Evolutionary conservation across 2,888 invertebrate genomes (phyloP), one percentile per base, ranked within the genome.

Genomic region (Cosmopolites sordidus): DNA sequence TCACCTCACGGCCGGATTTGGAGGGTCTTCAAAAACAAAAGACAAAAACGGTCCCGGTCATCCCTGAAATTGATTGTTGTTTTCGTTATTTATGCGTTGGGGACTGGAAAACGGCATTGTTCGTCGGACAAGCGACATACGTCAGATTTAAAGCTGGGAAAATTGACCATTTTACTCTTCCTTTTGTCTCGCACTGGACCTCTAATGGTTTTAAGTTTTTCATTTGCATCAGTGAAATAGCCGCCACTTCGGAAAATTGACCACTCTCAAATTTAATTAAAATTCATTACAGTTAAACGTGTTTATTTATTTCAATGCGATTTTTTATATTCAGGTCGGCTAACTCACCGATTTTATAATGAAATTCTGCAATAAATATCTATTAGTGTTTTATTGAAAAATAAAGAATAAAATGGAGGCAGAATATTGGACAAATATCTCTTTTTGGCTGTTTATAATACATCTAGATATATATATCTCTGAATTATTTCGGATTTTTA

Each of bases 11-110:
- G 45, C 30, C 58, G 61, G 63, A 65, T 67, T 70, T 66, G 67
- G 69, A 69, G 70, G 71, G 71, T 67, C 66, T 64, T 64, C 56
- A 65, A 66, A 70, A 71, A 72, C 71, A 72, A 72, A 72, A 71
- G 71, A 67, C 65, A 64, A 60, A 69, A 68, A 69, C 67, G 68
- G 66, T 66, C 66, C 64, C 66, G 72, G 70, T 69, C 72, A 72
- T 69, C 67, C 64, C 62, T 8, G 67, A 64, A 70, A 70, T 69
- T 72, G 70, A 73, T 73, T 72, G 72, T 71, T 69, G 69, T 71
- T 69, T 73, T 70, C 69, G 68, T 71, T 69, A 71, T 72, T 71
- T 70, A 70, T 69, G 71, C 66, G 65, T 60, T 62, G 54, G 61
- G 56, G 54, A 46, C 58, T 22, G 27, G 33, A 16, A 39, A 17